These are phyloP conservation scores for Stigmatopora nigra DNA, from an alignment of 2,113 vertebrate species.

Conservation along the genomic window DNA sequence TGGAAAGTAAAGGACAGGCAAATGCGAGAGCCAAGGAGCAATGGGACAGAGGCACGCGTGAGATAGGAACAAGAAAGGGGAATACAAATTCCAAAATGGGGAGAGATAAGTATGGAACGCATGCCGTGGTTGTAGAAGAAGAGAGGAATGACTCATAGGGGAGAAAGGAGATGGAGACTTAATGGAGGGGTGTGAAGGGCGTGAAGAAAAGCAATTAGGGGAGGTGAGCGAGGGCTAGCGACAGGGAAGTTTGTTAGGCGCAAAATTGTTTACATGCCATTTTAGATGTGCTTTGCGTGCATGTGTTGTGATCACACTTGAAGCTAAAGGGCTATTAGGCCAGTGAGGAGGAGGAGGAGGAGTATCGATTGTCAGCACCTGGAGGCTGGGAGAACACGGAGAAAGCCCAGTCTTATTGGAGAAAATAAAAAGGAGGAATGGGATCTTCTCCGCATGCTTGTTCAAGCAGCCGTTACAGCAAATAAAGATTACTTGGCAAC, in stretches of 20 bases:
- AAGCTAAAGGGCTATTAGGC: slow-evolving; percentile 24
- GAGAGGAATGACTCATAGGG: slow-evolving; percentile 1
- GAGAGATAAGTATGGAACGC: neutral
- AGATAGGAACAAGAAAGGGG: slow-evolving; percentile 17
- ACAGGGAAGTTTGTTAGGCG: slow-evolving; percentile 12
- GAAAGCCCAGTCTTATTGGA: slow-evolving; percentile 4
- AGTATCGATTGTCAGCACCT: slow-evolving; percentile 20
- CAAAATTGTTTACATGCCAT: slow-evolving; percentile 5
- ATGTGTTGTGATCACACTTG: slow-evolving; percentile 26
- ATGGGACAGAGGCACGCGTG: slow-evolving; percentile 5
- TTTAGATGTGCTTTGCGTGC: slow-evolving; percentile 14
- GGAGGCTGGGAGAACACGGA: slow-evolving; percentile 8
- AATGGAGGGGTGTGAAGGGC: slow-evolving; percentile 7
- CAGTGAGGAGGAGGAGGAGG: slow-evolving; percentile 22
- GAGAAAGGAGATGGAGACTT: neutral
- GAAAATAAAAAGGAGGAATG: slow-evolving; percentile 22
- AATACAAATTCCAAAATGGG: neutral
- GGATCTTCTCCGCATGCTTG: slow-evolving; percentile 15
- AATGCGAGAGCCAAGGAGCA: slow-evolving; percentile 3
- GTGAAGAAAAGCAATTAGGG: slow-evolving; percentile 29
- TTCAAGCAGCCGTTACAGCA: slow-evolving; percentile 17
- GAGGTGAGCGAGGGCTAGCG: slow-evolving; percentile 9
- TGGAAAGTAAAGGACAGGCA: slow-evolving; percentile 25
- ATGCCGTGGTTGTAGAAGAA: slow-evolving; percentile 1
- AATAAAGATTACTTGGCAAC: slow-evolving; percentile 21